Evolutionary conservation across 1,140 invertebrate genomes (phyloP), one percentile per base, ranked within the genome.

Genomic region (Drosophila arizonae): DNA sequence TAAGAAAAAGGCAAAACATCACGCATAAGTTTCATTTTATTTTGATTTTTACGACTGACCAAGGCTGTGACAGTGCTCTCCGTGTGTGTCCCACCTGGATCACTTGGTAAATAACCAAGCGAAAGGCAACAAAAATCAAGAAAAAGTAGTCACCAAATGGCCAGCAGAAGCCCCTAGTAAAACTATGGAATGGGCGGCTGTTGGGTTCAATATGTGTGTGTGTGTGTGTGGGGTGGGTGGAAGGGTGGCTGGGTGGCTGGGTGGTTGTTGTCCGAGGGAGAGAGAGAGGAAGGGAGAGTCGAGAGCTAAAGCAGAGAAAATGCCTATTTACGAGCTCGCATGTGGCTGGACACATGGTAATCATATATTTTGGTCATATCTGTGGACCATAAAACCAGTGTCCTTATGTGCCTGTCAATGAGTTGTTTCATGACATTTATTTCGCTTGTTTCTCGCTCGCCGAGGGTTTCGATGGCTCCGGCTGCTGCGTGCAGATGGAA

Each of bases 291-390:
- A 5, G 26, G 5, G 51, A 52, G 65, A 46, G 43, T 46, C 56
- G 70, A 71, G 70, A 84, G 72, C 76, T 84, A 84, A 89, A 89
- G 74, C 74, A 88, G 70, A 77, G 84, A 90, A 91, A 91, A 91
- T 91, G 90, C 90, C 90, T 91, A 91, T 91, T 91, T 91, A 91
- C 90, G 90, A 90, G 82, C 82, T 84, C 79, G 77, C 81, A 88
- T 88, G 84, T 58, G 77, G 85, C 72, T 79, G 86, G 90, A 91
- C 90, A 91, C 90, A 91, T 90, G 90, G 90, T 91, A 91, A 91
- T 91, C 90, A 91, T 91, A 91, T 91, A 91, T 91, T 91, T 91
- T 91, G 90, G 90, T 91, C 90, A 91, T 91, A 91, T 91, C 90
- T 91, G 77, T 90, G 81, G 90, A 76, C 79, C 86, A 90, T 91